A percentile compares a stretch with the other conserved stretches of the same genome.
Conservation (phyloP, 2,113 vertebrate species). For the Pteruthius melanotis region DNA sequence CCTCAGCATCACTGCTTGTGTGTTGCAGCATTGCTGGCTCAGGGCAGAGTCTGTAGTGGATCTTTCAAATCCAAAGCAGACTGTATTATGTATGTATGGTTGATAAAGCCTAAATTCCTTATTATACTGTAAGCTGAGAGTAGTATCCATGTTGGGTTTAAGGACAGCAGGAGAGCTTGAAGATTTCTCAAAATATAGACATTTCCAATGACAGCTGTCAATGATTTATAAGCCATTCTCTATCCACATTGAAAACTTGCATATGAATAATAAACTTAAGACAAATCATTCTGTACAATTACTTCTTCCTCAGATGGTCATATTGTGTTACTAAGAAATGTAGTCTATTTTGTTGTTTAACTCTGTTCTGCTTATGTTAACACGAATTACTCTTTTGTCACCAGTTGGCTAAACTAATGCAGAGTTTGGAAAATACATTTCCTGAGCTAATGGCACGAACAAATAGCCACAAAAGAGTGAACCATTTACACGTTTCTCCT, state of each 20-base stretch:
- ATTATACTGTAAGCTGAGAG: not conserved
- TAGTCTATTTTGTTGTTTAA: not conserved
- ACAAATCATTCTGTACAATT: constrained; percentile 1
- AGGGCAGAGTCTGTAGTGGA: not conserved
- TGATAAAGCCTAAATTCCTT: not conserved
- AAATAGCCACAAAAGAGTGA: constrained; percentile 38
- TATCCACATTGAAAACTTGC: not conserved
- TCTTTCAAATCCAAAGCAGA: not conserved
- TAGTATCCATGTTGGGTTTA: not conserved
- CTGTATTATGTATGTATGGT: not conserved
- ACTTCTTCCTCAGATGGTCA: not conserved
- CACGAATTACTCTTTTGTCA: constrained; percentile 8
- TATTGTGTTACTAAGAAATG: not conserved
- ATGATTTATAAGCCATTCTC: not conserved
- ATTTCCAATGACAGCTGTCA: not conserved
- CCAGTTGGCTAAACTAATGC: not conserved
- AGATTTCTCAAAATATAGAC: not conserved
- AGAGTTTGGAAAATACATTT: constrained; percentile 40
- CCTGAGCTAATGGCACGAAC: constrained; percentile 19
- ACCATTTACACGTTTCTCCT: constrained; percentile 33
- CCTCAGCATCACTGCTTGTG: not conserved
- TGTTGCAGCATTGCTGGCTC: not conserved
- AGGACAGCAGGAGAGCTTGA: not conserved
- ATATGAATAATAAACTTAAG: not conserved
- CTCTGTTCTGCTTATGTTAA: not conserved